These are phyloP conservation scores for Gila orcuttii DNA, from an alignment of 2,113 vertebrate species.

Conservation along the genomic window DNA sequence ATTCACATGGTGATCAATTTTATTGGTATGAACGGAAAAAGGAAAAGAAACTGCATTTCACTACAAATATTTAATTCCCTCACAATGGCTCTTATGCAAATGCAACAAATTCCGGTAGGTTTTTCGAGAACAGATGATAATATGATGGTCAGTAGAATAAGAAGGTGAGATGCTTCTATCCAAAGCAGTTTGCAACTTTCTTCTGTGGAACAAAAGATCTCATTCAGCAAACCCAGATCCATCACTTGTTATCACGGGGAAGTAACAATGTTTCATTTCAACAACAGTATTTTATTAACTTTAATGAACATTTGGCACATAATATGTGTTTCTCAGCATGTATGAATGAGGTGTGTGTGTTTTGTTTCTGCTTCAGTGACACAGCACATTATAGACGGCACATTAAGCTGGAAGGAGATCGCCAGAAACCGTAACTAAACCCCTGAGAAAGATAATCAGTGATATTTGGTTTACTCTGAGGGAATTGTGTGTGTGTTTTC, in stretches of 20 bases:
- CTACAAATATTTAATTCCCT: too few species aligned
- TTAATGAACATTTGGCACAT: background rate
- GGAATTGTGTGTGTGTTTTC: too few species aligned
- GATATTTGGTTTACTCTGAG: too few species aligned
- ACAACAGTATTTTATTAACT: background rate
- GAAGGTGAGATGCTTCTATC: background rate
- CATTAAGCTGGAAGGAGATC: too few species aligned
- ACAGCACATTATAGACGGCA: background rate
- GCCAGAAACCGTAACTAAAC: too few species aligned
- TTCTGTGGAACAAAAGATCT: background rate
- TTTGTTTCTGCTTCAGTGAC: background rate
- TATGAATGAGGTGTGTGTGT: background rate
- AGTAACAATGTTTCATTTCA: background rate
- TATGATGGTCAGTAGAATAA: too few species aligned
- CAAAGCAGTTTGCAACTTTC: background rate
- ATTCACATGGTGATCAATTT: too few species aligned
- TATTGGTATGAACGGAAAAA: too few species aligned
- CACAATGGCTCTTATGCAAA: too few species aligned
- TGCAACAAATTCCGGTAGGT: too few species aligned
- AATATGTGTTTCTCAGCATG: background rate
- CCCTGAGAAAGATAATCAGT: background rate
- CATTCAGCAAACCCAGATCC: background rate
- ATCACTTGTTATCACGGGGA: background rate
- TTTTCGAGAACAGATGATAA: too few species aligned
- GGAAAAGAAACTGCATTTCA: too few species aligned